Evolutionary conservation across 2,888 invertebrate species (phyloP).

Genomic region (Trissonchulus sp.): DNA sequence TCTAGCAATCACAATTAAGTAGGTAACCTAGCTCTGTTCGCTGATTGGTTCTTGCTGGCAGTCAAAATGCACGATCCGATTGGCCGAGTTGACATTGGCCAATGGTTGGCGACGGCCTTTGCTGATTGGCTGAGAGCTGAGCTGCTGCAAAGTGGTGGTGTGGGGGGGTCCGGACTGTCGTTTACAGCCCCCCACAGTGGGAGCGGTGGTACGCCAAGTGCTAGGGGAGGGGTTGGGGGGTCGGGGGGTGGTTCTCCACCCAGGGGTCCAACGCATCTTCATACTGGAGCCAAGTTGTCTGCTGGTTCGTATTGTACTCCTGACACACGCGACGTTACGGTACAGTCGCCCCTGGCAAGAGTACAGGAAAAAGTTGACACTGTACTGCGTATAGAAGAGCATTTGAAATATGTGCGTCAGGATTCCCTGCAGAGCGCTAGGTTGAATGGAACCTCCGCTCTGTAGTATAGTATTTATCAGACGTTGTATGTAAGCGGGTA

Average conservation of each 20-base stretch:
- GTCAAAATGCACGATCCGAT: too few species aligned
- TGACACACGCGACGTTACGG: conserved; percentile 18
- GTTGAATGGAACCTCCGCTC: not conserved
- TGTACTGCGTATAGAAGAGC: conserved; percentile 25
- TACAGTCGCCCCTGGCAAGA: conserved; percentile 23
- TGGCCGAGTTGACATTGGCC: too few species aligned
- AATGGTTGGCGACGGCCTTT: too few species aligned
- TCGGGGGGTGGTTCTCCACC: not conserved
- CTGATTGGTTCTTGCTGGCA: too few species aligned
- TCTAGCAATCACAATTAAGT: too few species aligned
- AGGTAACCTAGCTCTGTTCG: too few species aligned
- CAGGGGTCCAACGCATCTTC: not conserved
- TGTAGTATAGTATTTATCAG: conserved; percentile 16
- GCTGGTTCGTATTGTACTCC: not conserved
- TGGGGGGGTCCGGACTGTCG: too few species aligned
- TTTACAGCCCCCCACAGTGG: too few species aligned
- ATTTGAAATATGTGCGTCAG: conserved; percentile 18
- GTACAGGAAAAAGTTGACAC: conserved; percentile 24
- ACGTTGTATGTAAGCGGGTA: conserved; percentile 15
- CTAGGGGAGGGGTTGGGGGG: not conserved
- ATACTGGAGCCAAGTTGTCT: not conserved
- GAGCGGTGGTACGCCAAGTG: not conserved
- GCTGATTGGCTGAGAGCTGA: too few species aligned
- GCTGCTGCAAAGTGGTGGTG: too few species aligned
- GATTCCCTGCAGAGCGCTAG: not conserved